Conservation (phyloP, 1,140 invertebrate species). For the Aphelinus atriplicis region DNA sequence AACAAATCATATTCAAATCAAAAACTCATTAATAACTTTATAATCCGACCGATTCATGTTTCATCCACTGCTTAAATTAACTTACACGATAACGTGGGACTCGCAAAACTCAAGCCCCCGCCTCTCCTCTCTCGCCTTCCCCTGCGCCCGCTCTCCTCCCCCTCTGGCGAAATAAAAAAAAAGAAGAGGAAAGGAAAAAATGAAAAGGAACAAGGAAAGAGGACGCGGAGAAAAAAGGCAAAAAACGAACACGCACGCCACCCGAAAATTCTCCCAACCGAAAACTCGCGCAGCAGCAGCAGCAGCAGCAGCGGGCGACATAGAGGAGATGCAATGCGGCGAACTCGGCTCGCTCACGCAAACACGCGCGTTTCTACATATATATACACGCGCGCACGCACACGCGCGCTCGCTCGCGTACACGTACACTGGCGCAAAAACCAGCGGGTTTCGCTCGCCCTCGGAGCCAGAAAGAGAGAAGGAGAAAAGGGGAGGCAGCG, state of each 20-base stretch:
- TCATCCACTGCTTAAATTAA: slow-evolving; percentile 15
- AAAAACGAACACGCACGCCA: neutral
- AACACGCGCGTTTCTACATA: neutral
- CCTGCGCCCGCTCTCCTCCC: too few species aligned
- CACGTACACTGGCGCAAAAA: slow-evolving; percentile 5
- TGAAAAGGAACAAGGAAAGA: neutral
- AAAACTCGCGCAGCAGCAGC: neutral
- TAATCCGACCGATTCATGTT: slow-evolving; percentile 2
- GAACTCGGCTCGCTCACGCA: slow-evolving; percentile 4
- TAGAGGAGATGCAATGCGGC: slow-evolving; percentile 30
- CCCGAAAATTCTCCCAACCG: slow-evolving; percentile 17
- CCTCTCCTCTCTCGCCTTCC: too few species aligned
- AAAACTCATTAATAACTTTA: slow-evolving; percentile 18
- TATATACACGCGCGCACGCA: too few species aligned
- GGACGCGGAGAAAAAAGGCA: neutral
- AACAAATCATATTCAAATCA: slow-evolving; percentile 27
- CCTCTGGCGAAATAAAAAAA: neutral
- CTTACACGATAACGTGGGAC: slow-evolving; percentile 12
- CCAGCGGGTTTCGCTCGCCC: neutral
- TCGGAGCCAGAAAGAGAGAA: slow-evolving; percentile 7
- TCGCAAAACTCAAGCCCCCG: neutral
- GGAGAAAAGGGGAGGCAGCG: neutral
- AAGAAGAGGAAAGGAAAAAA: neutral
- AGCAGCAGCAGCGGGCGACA: too few species aligned
- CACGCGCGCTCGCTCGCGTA: neutral